Evolutionary conservation across 1,140 invertebrate genomes (phyloP).

Genomic region (Sitobion miscanthi): DNA sequence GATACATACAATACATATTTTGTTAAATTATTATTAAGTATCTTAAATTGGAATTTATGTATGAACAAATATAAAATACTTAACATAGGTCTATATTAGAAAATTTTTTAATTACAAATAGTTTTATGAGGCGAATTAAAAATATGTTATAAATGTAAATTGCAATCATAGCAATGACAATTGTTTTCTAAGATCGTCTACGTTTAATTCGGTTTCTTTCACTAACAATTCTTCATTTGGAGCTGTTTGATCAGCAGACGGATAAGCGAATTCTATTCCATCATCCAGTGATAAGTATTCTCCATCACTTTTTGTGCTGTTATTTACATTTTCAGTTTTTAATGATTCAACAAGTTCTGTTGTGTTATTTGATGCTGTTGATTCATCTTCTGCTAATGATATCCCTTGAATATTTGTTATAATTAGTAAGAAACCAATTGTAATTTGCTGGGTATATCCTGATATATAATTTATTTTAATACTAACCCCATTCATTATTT

Average conservation of each 20-base stretch:
- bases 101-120: background rate
- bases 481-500: slow-evolving; percentile 90
- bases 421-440: background rate
- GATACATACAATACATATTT: background rate
- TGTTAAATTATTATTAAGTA: slow-evolving; percentile 19
- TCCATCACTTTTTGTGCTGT: slow-evolving; percentile 63
- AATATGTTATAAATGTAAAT: background rate
- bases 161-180: slow-evolving; percentile 76
- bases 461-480: slow-evolving; percentile 45
- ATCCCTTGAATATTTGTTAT: slow-evolving; percentile 67
- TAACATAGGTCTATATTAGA: background rate
- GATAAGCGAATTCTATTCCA: slow-evolving; percentile 75
- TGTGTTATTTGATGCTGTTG: slow-evolving; percentile 18
- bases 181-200: slow-evolving; percentile 89
- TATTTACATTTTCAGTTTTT: slow-evolving; percentile 26
- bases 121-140: background rate
- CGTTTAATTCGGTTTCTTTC: slow-evolving; percentile 66
- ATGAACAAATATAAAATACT: background rate
- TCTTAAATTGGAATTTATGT: background rate
- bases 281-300: slow-evolving; percentile 64
- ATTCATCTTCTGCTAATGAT: slow-evolving; percentile 74
- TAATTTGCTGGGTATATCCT: background rate
- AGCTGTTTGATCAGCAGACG: slow-evolving; percentile 65
- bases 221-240: slow-evolving; percentile 60
- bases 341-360: background rate